Evolutionary conservation across 2,888 invertebrate species (phyloP).

Genomic region (Heliconius ismenius): DNA sequence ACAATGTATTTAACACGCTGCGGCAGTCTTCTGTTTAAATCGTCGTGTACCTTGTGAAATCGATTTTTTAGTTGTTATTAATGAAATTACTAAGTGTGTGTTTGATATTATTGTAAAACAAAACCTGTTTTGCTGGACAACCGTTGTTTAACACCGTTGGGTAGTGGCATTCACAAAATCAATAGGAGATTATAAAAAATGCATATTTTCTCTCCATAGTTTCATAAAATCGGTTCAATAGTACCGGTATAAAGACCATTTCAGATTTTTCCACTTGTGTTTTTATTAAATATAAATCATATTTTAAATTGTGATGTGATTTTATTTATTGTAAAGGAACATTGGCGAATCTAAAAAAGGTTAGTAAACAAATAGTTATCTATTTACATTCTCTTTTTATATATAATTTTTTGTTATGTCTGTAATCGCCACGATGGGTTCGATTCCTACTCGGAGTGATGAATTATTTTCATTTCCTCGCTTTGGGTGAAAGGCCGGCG

Average conservation of each 20-base stretch:
- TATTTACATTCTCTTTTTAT: constrained; percentile 25
- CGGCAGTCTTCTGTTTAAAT: constrained; percentile 75
- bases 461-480: not conserved
- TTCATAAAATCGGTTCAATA: constrained; percentile 68
- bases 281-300: constrained; percentile 52
- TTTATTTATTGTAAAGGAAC: constrained; percentile 46
- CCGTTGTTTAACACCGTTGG: constrained; percentile 52
- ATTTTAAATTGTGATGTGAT: constrained; percentile 53
- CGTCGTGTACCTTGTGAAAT: constrained; percentile 77
- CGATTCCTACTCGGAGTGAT: not conserved
- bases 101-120: constrained; percentile 68
- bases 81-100: constrained; percentile 77
- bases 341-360: constrained; percentile 53
- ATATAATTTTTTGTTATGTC: not conserved
- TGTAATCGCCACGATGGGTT: not conserved
- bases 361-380: constrained; percentile 66
- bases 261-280: constrained; percentile 44
- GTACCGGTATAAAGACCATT: constrained; percentile 51
- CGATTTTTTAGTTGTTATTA: constrained; percentile 81
- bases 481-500: not conserved
- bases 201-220: constrained; percentile 76
- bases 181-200: constrained; percentile 79
- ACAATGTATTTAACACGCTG: constrained; percentile 75
- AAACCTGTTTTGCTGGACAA: constrained; percentile 58
- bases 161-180: constrained; percentile 62